Evolutionary conservation across 2,888 invertebrate species (phyloP), one percentile per base, ranked within the genome.

Genomic region (Volucella zonaria): DNA sequence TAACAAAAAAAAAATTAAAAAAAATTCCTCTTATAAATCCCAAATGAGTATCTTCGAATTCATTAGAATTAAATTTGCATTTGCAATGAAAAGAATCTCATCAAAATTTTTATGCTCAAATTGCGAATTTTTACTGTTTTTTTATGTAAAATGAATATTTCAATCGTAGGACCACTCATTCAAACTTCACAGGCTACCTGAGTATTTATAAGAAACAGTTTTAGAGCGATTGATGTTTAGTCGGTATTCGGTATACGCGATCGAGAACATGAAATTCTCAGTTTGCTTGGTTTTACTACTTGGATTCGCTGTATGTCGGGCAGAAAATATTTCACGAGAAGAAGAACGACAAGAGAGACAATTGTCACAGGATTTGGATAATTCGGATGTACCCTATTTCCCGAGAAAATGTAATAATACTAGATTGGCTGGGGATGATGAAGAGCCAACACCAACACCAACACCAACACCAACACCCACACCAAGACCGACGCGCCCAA

Each of bases 261-360:
- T n/a, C 14, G 42, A 59, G 12, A 67, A 54, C 42, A 67, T 67
- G 66, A 67, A 67, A 23, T 10, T 43, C 52, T 14, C 15, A n/a
- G 11, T 31, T 8, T 52, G 43, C 54, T 42, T 43, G 14, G 23
- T 67, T 18, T 23, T 67, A 11, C 10, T 67, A 15, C 12, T 43
- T 8, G 42, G 12, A 8, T 43, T 31, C 42, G 14, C 10, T 14
- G 10, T 42, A 0, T 11, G 8, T 8, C 49, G 40, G 2, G 71
- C 49, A 3, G 42, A 59, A 14, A 23, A 59, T 18, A n/a, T 49
- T 45, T 14, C 14, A 14, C 54, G 52, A 31, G 31, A 47, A 14
- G 31, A 38, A 38, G 47, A 6, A 10, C 23, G 10, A 49, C 64
- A 15, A 8, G 40, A 38, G 31, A 11, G 9, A 12, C 15, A 1